Conservation (phyloP, 2,113 vertebrate genomes). For the Psammodynastes pulverulentus region DNA sequence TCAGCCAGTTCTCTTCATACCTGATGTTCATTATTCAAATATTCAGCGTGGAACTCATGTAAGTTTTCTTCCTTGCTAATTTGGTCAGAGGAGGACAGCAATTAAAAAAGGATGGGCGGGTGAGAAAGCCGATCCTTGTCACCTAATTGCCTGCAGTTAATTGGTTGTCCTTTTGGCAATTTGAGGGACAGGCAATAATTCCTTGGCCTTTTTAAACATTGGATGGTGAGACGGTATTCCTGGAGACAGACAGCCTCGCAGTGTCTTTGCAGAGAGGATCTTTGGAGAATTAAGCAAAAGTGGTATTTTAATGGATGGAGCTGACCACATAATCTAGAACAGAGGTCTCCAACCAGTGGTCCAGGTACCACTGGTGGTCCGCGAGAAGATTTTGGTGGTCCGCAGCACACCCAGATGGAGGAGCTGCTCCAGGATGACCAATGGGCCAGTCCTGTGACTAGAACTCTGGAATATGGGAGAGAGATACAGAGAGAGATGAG, state of each 20-base stretch:
- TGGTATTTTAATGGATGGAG: background rate
- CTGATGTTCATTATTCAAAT: conserved; percentile 89
- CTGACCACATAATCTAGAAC: background rate
- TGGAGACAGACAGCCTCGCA: background rate
- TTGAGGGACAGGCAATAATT: background rate
- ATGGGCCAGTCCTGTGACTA: too few species aligned
- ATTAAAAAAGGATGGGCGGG: background rate
- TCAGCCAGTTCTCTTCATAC: conserved; percentile 97
- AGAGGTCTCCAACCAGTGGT: too few species aligned
- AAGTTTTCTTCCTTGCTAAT: conserved; percentile 38
- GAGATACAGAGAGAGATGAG: too few species aligned
- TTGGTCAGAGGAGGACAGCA: background rate
- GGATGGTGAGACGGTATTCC: background rate
- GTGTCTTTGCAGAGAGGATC: background rate
- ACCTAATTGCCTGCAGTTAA: background rate
- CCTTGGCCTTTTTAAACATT: background rate
- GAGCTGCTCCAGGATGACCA: too few species aligned
- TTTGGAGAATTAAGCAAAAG: background rate
- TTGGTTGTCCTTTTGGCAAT: background rate
- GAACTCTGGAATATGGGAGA: too few species aligned
- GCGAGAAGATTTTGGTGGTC: too few species aligned
- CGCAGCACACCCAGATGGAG: too few species aligned
- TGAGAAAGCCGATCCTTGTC: background rate
- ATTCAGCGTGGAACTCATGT: conserved; percentile 89
- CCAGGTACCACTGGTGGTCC: too few species aligned